These are phyloP conservation scores for Hylia prasina DNA, from an alignment of 2,113 vertebrate species.

Conservation along the genomic window DNA sequence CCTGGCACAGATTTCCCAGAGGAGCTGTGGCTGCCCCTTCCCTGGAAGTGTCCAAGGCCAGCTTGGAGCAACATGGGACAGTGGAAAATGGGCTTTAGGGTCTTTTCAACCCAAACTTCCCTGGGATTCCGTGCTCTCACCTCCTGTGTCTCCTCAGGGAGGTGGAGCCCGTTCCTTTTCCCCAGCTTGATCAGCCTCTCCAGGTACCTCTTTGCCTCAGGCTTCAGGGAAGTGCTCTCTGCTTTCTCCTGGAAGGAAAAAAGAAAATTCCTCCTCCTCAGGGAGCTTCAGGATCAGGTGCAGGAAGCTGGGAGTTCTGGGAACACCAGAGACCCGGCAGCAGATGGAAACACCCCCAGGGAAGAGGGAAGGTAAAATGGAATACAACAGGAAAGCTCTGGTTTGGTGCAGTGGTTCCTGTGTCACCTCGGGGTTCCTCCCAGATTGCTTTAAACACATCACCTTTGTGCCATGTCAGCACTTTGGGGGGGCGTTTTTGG, in stretches of 20 bases:
- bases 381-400: too few species aligned
- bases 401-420: neutral
- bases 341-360: neutral
- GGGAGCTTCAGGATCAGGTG: neutral
- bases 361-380: too few species aligned
- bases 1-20: neutral
- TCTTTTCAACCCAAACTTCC: neutral
- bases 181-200: slow-evolving; percentile 89
- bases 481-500: neutral
- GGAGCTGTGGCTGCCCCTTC: neutral
- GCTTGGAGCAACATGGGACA: neutral
- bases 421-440: neutral
- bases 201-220: slow-evolving; percentile 84
- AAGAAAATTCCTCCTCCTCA: neutral
- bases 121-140: slow-evolving; percentile 26
- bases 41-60: neutral
- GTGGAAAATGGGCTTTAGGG: neutral
- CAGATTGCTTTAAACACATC: rapidly evolving
- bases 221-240: slow-evolving; percentile 62
- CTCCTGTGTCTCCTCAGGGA: slow-evolving; percentile 83
- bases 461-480: rapidly evolving
- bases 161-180: slow-evolving; percentile 88
- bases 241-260: slow-evolving; percentile 73
- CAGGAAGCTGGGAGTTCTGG: neutral
- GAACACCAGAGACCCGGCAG: neutral